phyloP scores from a whole-genome alignment of 1,140 invertebrate genomes.

The Drosophila paulistorum region DNA sequence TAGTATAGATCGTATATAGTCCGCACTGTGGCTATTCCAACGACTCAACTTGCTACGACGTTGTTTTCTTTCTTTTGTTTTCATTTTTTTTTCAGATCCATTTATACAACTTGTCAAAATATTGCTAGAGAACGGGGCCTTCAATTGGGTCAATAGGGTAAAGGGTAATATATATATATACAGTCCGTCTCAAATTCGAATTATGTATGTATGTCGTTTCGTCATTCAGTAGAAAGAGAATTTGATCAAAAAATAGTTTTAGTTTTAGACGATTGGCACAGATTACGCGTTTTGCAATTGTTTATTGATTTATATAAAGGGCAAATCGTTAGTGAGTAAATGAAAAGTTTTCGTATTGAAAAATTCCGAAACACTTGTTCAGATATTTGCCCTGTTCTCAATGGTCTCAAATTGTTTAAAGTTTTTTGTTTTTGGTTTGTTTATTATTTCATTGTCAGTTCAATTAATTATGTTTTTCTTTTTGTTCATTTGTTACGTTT shows the following conservation, averaged over 20 bases:
- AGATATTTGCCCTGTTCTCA: slow-evolving; percentile 1
- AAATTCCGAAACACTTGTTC: neutral
- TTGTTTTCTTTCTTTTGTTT: slow-evolving; percentile 36
- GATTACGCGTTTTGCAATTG: slow-evolving; percentile 65
- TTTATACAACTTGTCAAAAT: slow-evolving; percentile 75
- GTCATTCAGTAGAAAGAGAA: slow-evolving; percentile 37
- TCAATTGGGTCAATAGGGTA: slow-evolving; percentile 24
- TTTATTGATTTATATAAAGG: neutral
- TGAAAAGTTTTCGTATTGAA: neutral
- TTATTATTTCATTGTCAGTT: slow-evolving; percentile 11
- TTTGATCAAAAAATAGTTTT: slow-evolving; percentile 52
- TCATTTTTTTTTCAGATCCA: slow-evolving; percentile 57
- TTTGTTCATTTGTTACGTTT: too few species aligned
- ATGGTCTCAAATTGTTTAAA: neutral
- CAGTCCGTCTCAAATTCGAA: slow-evolving; percentile 2
- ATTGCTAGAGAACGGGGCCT: slow-evolving; percentile 78
- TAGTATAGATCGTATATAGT: slow-evolving; percentile 21
- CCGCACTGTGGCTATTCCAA: slow-evolving; percentile 71
- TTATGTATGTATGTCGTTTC: neutral
- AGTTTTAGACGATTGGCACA: slow-evolving; percentile 78
- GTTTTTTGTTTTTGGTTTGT: too few species aligned
- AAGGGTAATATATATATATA: slow-evolving; percentile 40
- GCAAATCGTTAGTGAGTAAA: neutral
- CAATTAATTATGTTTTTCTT: slow-evolving; percentile 16
- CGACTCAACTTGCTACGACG: slow-evolving; percentile 66